A percentile compares a stretch with the other conserved stretches of the same genome.
Conservation (phyloP, 2,888 invertebrate species). For the Euproctis similis region DNA sequence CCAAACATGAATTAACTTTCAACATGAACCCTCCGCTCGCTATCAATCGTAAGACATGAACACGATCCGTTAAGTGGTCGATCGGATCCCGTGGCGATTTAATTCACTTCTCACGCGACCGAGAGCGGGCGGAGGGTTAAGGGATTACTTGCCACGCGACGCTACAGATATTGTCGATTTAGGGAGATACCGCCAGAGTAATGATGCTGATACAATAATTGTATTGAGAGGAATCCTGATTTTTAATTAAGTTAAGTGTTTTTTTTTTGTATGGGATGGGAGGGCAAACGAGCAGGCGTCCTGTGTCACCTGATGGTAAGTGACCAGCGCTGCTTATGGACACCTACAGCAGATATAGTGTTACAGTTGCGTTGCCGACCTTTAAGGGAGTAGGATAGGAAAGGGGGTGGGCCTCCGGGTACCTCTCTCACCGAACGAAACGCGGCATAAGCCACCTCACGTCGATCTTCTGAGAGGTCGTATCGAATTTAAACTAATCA, state of each 20-base stretch:
- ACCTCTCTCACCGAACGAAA: too few species aligned
- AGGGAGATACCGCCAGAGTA: constrained; percentile 47
- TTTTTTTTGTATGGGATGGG: too few species aligned
- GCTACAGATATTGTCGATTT: constrained; percentile 70
- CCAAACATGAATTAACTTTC: constrained; percentile 72
- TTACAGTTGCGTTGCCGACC: too few species aligned
- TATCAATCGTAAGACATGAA: constrained; percentile 65
- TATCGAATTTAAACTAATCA: too few species aligned
- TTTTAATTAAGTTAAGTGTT: constrained; percentile 10
- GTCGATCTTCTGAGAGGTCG: too few species aligned
- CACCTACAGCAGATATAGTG: too few species aligned
- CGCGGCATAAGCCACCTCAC: too few species aligned
- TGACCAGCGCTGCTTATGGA: too few species aligned
- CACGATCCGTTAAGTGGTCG: constrained; percentile 65
- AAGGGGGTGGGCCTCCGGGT: too few species aligned
- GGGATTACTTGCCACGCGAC: constrained; percentile 69
- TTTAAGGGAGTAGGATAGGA: too few species aligned
- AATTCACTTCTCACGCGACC: constrained; percentile 71
- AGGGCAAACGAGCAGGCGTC: too few species aligned
- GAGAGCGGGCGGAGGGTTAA: constrained; percentile 54
- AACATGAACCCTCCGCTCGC: constrained; percentile 50
- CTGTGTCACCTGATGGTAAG: too few species aligned
- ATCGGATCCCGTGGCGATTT: constrained; percentile 57
- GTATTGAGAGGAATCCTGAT: constrained; percentile 35
- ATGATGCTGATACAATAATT: constrained; percentile 53